Evolutionary conservation across 2,113 vertebrate species (phyloP).

Genomic region (Speoplatyrhinus poulsoni): DNA sequence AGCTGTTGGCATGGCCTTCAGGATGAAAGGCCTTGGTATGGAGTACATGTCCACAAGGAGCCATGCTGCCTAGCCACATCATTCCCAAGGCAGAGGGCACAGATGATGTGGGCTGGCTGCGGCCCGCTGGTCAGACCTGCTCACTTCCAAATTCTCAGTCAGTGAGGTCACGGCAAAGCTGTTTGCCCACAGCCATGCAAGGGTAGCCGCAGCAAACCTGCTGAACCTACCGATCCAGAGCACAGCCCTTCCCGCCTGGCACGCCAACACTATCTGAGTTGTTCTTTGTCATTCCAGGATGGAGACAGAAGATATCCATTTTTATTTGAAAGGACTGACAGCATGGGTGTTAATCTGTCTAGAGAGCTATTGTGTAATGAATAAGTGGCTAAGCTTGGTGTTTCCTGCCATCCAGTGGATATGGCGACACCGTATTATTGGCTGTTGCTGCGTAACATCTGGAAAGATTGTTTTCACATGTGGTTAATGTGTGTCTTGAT

Average conservation of each 20-base stretch:
- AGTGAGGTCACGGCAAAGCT: slow-evolving; percentile 40
- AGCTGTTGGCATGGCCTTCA: not conserved
- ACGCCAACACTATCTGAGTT: slow-evolving; percentile 10
- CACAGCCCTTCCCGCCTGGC: not conserved
- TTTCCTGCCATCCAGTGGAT: not conserved
- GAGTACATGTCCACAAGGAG: not conserved
- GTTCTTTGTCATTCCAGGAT: not conserved
- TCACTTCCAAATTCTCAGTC: slow-evolving; percentile 48
- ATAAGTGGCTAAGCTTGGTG: not conserved
- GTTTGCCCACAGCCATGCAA: slow-evolving; percentile 10
- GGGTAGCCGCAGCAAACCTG: slow-evolving; percentile 33
- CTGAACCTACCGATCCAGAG: slow-evolving; percentile 11
- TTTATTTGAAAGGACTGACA: slow-evolving; percentile 3
- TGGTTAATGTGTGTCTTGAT: too few relatives aligned
- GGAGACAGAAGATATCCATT: slow-evolving; percentile 14
- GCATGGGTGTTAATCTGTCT: slow-evolving; percentile 18
- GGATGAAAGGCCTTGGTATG: not conserved
- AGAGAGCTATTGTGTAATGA: slow-evolving; percentile 33
- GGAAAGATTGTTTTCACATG: not conserved
- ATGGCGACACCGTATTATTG: not conserved
- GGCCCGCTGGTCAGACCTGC: slow-evolving; percentile 55
- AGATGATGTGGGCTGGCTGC: slow-evolving; percentile 5
- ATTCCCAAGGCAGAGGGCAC: slow-evolving; percentile 11
- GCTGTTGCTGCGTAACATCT: not conserved
- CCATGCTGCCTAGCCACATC: slow-evolving; percentile 1